Percentiles rank a stretch among this genome's conserved stretches.
These are phyloP conservation scores for Scophthalmus maximus DNA, from an alignment of 2,113 vertebrate genomes.

Conservation along the genomic window DNA sequence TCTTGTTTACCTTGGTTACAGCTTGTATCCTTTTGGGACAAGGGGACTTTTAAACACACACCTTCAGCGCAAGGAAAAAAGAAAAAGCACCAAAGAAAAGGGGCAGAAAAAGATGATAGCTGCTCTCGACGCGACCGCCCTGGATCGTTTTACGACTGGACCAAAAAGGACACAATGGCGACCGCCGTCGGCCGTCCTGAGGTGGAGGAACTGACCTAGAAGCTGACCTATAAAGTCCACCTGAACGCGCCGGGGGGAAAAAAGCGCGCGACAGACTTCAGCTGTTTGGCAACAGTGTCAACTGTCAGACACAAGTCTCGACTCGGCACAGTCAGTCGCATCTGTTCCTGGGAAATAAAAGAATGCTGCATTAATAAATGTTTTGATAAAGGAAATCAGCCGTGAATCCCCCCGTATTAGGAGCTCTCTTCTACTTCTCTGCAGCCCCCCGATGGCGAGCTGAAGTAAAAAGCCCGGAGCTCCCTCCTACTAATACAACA, in stretches of 20 bases:
- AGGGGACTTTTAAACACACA: no score
- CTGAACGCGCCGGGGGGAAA: conserved; percentile 1
- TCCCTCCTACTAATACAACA: conserved; percentile 14
- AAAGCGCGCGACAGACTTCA: background rate
- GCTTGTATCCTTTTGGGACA: background rate
- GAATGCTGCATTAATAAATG: conserved; percentile 18
- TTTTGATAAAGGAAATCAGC: conserved; percentile 32
- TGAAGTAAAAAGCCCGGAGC: conserved; percentile 33
- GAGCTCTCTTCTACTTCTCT: conserved; percentile 14
- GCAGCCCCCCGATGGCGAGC: conserved; percentile 25
- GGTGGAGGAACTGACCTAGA: conserved; percentile 8
- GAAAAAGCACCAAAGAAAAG: background rate
- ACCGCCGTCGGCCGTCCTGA: conserved; percentile 7
- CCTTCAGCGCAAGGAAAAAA: conserved; percentile 21
- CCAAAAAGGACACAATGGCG: conserved; percentile 27
- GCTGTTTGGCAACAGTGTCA: background rate
- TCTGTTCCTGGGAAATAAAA: background rate
- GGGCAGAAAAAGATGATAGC: conserved; percentile 8
- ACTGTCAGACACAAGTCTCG: background rate
- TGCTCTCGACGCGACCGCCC: background rate
- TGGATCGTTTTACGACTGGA: conserved; percentile 46
- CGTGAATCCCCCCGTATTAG: background rate
- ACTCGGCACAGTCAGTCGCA: no score
- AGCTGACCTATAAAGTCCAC: background rate
- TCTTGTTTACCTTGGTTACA: conserved; percentile 19